phyloP scores from a whole-genome alignment of 37 sponge, comb jelly and placozoan genomes.

The Beroe ovata region DNA sequence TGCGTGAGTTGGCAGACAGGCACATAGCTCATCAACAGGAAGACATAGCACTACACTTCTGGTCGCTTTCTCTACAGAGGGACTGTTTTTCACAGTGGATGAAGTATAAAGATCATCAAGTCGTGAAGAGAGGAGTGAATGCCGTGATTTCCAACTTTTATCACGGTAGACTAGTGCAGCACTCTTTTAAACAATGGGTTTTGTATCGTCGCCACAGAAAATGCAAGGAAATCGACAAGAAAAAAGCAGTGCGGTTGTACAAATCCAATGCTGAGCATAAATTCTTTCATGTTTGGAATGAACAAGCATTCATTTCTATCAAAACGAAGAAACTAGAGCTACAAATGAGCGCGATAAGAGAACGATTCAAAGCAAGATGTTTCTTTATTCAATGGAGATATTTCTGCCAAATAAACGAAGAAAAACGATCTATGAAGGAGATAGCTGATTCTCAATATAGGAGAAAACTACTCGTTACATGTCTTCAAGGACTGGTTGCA shows the following conservation, averaged over 20 bases:
- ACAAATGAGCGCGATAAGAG: background rate
- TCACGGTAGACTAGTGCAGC: conserved; percentile 1
- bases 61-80: conserved; percentile 59
- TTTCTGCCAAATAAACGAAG: background rate
- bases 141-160: conserved; percentile 29
- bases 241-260: background rate
- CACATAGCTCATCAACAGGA: conserved; percentile 21
- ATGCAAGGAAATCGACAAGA: conserved; percentile 9
- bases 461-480: background rate
- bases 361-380: background rate
- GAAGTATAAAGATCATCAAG: background rate
- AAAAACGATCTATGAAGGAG: background rate
- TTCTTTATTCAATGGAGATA: conserved; percentile 2
- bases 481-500: background rate
- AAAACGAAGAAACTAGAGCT: conserved; percentile 18
- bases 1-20: background rate
- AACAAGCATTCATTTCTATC: conserved; percentile 2
- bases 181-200: background rate
- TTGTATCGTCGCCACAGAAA: conserved; percentile 1
- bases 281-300: conserved; percentile 1
- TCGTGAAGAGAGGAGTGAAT: background rate
- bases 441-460: background rate
- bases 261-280: conserved; percentile 20
- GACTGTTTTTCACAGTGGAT: conserved; percentile 27
- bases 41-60: conserved; percentile 36